Evolutionary conservation across 2,888 invertebrate genomes (phyloP), one percentile per base, ranked within the genome.

Genomic region (Conops quadrifasciatus): DNA sequence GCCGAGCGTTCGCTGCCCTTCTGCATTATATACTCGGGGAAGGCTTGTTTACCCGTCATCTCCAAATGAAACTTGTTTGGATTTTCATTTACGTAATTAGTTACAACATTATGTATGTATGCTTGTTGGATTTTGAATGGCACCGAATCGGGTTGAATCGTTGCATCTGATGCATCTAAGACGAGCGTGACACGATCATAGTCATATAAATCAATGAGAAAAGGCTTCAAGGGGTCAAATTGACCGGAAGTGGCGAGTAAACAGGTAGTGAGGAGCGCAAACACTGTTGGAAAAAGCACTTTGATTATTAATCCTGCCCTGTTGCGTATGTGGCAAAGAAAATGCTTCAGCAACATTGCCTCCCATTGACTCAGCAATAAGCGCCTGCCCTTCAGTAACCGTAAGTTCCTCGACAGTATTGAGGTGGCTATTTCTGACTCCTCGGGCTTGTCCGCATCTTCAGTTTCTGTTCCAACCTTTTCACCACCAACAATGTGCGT

Each of bases 291-390:
- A 28, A 93, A 88, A 3, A 89, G 75, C 15, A 92, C 85, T 85
- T 92, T 92, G 62, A 91, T 85, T 1, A 89, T 56, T 58, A 89
- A 85, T 28, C 93, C 81, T 53, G 90, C 82, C 88, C 90, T 90
- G 24, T 92, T 91, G 9, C 94, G 88, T 2, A 87, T 77, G 73
- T 90, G 88, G 73, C 90, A 89, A n/a, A 90, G 80, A 51, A 84
- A 84, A 77, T 91, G 87, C 81, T 93, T 93, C 59, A 89, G 80
- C 81, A 91, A 87, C 85, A 92, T 89, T 0, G 91, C 91, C 24
- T 82, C 77, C 66, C 89, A 87, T 79, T 91, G 92, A 74, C 90
- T 89, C 36, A 84, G 69, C 1, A 87, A 72, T 2, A 91, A 59
- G 19, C 51, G 68, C 11, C 47, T 59, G 15, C 77, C 75, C 15